These are phyloP conservation scores for Phymorhynchus buccinoides DNA, from an alignment of 1,140 invertebrate genomes.

Conservation along the genomic window DNA sequence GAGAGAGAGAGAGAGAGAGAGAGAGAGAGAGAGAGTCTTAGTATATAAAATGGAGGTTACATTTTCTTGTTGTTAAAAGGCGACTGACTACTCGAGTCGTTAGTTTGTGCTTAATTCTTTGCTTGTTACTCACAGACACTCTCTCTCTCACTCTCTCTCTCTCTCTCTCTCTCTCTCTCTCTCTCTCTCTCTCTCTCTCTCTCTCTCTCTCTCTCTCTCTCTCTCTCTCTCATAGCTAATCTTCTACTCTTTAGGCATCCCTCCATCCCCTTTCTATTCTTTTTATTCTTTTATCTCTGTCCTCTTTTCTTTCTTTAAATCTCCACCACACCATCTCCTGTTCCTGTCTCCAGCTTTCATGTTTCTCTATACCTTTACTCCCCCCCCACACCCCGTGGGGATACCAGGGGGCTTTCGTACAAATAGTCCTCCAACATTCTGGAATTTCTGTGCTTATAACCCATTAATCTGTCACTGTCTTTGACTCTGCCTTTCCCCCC, in stretches of 20 bases:
- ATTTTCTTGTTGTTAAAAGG: not conserved
- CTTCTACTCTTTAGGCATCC: not conserved
- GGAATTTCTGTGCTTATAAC: not conserved
- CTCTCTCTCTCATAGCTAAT: not conserved
- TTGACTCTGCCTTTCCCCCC: too few species aligned
- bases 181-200: too few species aligned
- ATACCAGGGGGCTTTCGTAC: too few species aligned
- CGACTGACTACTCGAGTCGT: not conserved
- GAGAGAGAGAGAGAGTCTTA: not conserved
- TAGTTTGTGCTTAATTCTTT: not conserved
- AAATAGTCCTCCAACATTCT: not conserved
- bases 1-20: slow-evolving; percentile 1
- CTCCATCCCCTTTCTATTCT: not conserved
- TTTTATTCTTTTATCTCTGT: not conserved
- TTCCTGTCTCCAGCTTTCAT: not conserved
- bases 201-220: too few species aligned
- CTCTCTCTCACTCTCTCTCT: not conserved
- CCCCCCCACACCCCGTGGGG: too few species aligned
- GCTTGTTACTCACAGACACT: not conserved
- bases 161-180: too few species aligned
- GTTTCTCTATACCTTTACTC: not conserved
- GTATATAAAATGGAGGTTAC: too few species aligned
- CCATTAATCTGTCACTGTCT: not conserved
- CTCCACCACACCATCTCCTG: not conserved
- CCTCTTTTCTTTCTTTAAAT: not conserved